phyloP scores from a whole-genome alignment of 2,113 vertebrate species.

The Heliornis fulica region DNA sequence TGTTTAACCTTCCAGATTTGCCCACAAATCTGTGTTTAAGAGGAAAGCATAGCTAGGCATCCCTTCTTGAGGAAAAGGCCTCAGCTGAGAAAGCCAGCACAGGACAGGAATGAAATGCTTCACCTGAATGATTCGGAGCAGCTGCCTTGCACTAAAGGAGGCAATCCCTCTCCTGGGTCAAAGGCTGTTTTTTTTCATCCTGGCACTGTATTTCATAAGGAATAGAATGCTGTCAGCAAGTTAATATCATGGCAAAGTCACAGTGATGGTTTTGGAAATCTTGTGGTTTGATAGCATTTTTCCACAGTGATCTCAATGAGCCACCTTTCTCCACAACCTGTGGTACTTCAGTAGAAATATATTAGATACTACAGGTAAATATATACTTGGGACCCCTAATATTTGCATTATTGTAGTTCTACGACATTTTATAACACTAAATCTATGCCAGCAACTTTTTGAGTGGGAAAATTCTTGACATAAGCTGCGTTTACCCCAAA shows the following conservation, averaged over 20 bases:
- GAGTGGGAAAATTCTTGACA: neutral
- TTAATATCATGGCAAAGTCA: neutral
- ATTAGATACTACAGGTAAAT: neutral
- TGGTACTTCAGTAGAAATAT: neutral
- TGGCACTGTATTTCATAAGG: neutral
- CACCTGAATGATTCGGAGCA: neutral
- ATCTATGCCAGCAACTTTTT: neutral
- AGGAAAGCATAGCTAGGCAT: neutral
- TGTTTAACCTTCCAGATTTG: neutral
- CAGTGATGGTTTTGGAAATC: neutral
- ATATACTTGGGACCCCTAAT: neutral
- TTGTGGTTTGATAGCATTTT: rapidly evolving
- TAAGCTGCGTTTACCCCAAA: neutral
- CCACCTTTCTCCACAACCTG: neutral
- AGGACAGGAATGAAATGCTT: neutral
- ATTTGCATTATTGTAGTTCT: neutral
- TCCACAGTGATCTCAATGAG: neutral
- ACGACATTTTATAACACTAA: neutral
- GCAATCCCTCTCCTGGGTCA: neutral
- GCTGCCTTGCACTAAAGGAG: neutral
- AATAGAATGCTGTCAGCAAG: neutral
- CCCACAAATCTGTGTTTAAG: neutral
- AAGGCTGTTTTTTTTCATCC: neutral
- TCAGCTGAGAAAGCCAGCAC: neutral
- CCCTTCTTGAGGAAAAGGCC: neutral